A percentile compares a stretch with the other conserved stretches of the same genome.
Evolutionary conservation across 2,797 vertebrate genomes (phyloP).

Genomic region (Spatula clypeata): DNA sequence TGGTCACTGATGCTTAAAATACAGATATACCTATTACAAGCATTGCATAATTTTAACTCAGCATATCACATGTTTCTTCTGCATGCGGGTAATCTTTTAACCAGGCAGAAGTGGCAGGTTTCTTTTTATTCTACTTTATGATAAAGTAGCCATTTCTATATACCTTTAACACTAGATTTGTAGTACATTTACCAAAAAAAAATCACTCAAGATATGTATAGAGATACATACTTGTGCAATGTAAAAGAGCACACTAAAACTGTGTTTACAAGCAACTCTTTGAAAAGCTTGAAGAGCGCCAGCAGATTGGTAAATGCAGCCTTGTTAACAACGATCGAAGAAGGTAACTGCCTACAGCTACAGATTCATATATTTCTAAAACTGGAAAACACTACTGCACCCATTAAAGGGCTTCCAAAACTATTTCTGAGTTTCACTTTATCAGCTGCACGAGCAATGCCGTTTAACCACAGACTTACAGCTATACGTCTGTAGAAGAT

Average conservation of each 20-base stretch:
- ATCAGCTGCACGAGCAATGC: neutral
- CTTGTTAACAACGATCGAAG: neutral
- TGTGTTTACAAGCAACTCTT: neutral
- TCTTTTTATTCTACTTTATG: conserved; percentile 54
- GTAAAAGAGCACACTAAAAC: neutral
- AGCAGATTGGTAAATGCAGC: neutral
- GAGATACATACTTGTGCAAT: neutral
- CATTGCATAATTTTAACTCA: conserved; percentile 38
- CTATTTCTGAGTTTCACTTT: neutral
- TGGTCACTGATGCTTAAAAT: neutral
- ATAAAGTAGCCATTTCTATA: conserved; percentile 28
- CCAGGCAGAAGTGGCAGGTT: conserved; percentile 43
- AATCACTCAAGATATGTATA: neutral
- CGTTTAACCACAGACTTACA: neutral
- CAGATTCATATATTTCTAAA: neutral
- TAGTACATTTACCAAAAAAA: conserved; percentile 37
- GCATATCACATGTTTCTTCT: conserved; percentile 30
- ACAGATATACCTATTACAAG: neutral
- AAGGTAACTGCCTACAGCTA: neutral
- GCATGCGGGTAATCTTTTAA: conserved; percentile 54
- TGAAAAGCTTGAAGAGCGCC: neutral
- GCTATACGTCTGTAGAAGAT: neutral
- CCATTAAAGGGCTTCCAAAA: neutral
- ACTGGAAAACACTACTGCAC: neutral
- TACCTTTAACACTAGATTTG: conserved; percentile 31